Percentiles rank a stretch among this genome's conserved stretches.
Conservation (phyloP, 2,113 vertebrate genomes). For the Shinisaurus crocodilurus region DNA sequence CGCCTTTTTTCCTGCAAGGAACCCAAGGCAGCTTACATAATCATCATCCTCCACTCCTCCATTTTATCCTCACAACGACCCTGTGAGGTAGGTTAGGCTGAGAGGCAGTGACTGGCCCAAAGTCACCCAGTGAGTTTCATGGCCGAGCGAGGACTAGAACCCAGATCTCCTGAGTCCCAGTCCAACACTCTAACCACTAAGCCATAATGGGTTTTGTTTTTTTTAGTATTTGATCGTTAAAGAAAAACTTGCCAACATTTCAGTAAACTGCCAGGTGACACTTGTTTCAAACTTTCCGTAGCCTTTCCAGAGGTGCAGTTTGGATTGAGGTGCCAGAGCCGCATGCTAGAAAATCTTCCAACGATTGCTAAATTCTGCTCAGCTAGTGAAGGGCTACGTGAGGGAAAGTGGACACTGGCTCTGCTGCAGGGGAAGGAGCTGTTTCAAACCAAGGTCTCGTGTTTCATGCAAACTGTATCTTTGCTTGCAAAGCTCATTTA, state of each 20-base stretch:
- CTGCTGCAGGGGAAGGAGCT: background rate
- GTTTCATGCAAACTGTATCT: background rate
- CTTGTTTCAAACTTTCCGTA: background rate
- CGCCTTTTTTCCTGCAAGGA: no score
- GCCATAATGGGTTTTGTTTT: no score
- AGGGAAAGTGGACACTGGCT: background rate
- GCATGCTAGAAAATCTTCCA: background rate
- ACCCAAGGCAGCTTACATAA: no score
- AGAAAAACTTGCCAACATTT: background rate
- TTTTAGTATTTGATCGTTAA: background rate
- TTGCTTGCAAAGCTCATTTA: background rate
- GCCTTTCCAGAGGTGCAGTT: background rate
- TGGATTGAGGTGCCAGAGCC: background rate
- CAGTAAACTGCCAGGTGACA: background rate
- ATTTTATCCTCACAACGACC: no score
- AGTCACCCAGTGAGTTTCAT: no score
- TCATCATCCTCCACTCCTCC: no score
- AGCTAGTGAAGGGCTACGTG: background rate
- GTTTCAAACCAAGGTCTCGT: background rate
- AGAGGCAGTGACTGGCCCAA: no score
- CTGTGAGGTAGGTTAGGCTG: no score
- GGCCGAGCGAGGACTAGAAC: no score
- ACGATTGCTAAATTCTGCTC: background rate
- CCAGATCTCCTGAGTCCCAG: no score
- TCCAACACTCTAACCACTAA: no score